These are phyloP conservation scores for Amorpha juglandis DNA, from an alignment of 2,888 invertebrate genomes.

Conservation along the genomic window DNA sequence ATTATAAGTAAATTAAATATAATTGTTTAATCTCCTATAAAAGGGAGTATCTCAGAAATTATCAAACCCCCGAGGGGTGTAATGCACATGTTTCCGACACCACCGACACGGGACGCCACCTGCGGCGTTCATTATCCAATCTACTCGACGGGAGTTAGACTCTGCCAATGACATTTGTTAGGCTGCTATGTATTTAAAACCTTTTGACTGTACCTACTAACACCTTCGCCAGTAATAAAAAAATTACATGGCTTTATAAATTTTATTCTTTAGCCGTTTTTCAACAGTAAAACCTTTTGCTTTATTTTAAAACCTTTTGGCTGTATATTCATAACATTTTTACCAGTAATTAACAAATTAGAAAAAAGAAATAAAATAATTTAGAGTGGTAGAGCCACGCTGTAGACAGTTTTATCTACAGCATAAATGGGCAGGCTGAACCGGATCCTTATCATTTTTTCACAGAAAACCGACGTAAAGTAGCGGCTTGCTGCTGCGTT, in stretches of 20 bases:
- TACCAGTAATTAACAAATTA: no score
- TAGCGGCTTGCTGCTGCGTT: no score
- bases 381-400: no score
- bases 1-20: background rate
- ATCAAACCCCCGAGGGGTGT: constrained; percentile 34
- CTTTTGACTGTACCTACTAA: background rate
- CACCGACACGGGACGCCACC: constrained; percentile 54
- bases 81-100: constrained; percentile 43
- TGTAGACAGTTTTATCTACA: no score
- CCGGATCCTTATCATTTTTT: no score
- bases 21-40: constrained; percentile 5
- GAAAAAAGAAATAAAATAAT: no score
- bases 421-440: no score
- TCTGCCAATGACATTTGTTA: constrained; percentile 52
- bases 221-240: background rate
- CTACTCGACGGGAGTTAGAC: constrained; percentile 46
- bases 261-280: no score
- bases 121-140: constrained; percentile 67
- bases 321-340: no score
- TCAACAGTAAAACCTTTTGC: no score
- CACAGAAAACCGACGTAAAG: no score
- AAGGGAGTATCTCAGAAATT: background rate
- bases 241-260: background rate
- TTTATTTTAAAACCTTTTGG: no score
- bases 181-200: constrained; percentile 30